Percentiles rank a stretch among this genome's conserved stretches.
phyloP scores from a whole-genome alignment of 2,797 vertebrate genomes.

The Oreortyx pictus region DNA sequence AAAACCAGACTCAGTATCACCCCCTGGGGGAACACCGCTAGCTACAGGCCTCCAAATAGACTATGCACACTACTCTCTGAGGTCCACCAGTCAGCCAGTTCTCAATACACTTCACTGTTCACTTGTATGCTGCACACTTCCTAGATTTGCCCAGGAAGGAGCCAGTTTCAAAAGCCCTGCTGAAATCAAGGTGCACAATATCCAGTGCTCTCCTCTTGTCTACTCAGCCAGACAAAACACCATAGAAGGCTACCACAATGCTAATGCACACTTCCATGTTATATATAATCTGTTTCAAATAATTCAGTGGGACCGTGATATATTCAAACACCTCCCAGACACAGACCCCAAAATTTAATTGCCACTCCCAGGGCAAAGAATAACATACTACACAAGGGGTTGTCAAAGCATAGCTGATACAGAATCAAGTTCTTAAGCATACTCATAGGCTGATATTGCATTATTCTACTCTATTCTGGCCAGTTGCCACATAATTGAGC shows the following conservation, averaged over 20 bases:
- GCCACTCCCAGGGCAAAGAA: background rate
- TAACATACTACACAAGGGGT: background rate
- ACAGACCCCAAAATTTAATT: background rate
- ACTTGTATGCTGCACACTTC: too few species aligned
- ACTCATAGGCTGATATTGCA: background rate
- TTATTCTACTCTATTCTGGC: background rate
- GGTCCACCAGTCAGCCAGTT: too few species aligned
- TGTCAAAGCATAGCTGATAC: background rate
- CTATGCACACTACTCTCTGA: too few species aligned
- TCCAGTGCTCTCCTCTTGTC: background rate
- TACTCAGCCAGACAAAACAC: background rate
- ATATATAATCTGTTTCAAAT: background rate
- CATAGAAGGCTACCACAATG: background rate
- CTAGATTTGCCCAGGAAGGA: too few species aligned
- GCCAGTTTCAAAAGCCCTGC: too few species aligned
- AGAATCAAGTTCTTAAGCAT: background rate
- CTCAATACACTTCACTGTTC: too few species aligned
- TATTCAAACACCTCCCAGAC: fast-evolving
- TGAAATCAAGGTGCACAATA: too few species aligned
- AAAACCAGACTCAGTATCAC: background rate
- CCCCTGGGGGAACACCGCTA: background rate
- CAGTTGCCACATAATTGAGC: background rate
- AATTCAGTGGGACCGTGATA: background rate
- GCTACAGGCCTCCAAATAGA: too few species aligned
- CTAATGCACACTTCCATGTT: background rate